Evolutionary conservation across 1,140 invertebrate species (phyloP).

Genomic region (Bombus turneri): DNA sequence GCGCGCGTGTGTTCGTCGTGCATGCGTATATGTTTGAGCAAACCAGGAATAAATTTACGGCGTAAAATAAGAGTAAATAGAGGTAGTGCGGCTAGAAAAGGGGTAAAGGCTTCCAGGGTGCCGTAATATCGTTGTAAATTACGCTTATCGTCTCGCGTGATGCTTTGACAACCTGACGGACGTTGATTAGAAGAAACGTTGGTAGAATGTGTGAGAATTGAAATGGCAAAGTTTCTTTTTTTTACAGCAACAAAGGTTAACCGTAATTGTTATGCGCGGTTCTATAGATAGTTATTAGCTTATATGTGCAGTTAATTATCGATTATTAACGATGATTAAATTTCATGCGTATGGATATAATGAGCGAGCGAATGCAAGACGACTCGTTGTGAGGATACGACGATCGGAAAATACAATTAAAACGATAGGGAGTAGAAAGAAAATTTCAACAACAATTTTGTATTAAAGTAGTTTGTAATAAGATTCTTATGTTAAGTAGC

Average conservation of each 20-base stretch:
- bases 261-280: neutral
- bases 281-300: too few species aligned
- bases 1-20: neutral
- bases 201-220: too few species aligned
- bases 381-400: too few species aligned
- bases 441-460: too few species aligned
- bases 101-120: constrained; percentile 24
- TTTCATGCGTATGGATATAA: too few species aligned
- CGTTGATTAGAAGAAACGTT: neutral
- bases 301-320: too few species aligned
- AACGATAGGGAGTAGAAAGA: too few species aligned
- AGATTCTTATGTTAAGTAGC: too few species aligned
- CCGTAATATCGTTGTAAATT: constrained; percentile 61
- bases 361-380: too few species aligned
- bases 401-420: too few species aligned
- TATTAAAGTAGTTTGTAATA: too few species aligned
- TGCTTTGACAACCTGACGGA: constrained; percentile 27
- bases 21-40: constrained; percentile 47
- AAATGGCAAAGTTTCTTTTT: neutral
- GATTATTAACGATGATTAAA: too few species aligned
- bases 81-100: neutral
- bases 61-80: constrained; percentile 62
- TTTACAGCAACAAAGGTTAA: neutral
- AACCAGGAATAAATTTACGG: constrained; percentile 53
- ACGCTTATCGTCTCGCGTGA: constrained; percentile 52